Conservation (phyloP, 2,888 invertebrate genomes). For the Schrankia costaestrigalis region DNA sequence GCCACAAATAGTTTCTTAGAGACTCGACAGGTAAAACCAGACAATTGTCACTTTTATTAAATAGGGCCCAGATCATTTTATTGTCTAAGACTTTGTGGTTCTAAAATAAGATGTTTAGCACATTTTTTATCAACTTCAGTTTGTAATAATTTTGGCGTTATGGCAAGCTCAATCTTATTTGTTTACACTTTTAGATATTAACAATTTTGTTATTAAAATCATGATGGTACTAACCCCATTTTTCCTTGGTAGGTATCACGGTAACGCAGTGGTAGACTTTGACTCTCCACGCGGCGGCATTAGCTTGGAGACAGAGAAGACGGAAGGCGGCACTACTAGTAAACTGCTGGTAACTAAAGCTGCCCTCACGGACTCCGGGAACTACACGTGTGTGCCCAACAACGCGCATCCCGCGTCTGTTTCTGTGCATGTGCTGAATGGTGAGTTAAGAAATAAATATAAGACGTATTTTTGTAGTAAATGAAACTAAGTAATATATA, state of each 20-base stretch:
- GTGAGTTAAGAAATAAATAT: slow-evolving; percentile 66
- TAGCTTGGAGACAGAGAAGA: slow-evolving; percentile 93
- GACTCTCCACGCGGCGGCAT: slow-evolving; percentile 92
- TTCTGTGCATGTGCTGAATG: slow-evolving; percentile 91
- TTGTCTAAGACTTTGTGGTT: no score
- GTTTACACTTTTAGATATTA: no score
- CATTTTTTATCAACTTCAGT: no score
- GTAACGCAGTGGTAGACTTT: slow-evolving; percentile 89
- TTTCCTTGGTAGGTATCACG: slow-evolving; percentile 89
- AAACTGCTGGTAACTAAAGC: slow-evolving; percentile 92
- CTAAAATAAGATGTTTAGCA: no score
- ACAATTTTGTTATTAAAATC: no score
- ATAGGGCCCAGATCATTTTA: no score
- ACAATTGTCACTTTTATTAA: no score
- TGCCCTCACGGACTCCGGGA: slow-evolving; percentile 90
- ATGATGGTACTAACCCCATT: no score
- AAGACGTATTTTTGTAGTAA: not conserved
- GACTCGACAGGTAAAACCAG: no score
- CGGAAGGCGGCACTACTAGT: slow-evolving; percentile 91
- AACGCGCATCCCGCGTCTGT: slow-evolving; percentile 91
- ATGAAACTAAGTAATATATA: not conserved
- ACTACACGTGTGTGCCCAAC: slow-evolving; percentile 94
- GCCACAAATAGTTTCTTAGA: no score
- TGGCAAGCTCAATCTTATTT: no score
- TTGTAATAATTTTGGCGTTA: no score